A percentile compares a stretch with the other conserved stretches of the same genome.
Conservation (phyloP, 2,113 vertebrate species). For the Erythrocebus patas region DNA sequence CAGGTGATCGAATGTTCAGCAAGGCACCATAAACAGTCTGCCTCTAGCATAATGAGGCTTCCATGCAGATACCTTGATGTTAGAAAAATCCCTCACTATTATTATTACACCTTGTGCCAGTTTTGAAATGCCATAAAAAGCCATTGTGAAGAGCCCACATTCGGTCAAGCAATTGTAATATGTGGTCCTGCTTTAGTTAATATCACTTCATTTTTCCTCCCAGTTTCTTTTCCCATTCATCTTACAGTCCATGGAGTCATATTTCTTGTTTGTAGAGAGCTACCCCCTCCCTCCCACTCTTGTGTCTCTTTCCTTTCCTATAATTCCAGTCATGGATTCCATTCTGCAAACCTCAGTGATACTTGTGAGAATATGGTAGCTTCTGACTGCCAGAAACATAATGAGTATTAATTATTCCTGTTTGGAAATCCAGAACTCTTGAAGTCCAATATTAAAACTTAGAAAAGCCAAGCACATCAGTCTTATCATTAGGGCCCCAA, state of each 20-base stretch:
- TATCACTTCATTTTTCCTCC: background rate
- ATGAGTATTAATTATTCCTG: background rate
- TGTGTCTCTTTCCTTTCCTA: background rate
- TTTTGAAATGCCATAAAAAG: background rate
- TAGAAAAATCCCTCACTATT: background rate
- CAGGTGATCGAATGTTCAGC: background rate
- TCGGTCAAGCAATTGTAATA: background rate
- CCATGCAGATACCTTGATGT: background rate
- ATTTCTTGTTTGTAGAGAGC: background rate
- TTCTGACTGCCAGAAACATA: background rate
- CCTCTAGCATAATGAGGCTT: background rate
- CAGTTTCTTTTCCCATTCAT: background rate
- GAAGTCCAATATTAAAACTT: background rate
- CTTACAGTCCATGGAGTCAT: rapidly evolving
- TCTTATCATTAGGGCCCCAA: background rate
- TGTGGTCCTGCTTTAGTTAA: rapidly evolving
- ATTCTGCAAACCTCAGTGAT: background rate
- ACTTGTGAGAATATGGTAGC: background rate
- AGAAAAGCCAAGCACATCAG: background rate
- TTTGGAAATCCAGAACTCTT: background rate
- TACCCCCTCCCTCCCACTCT: rapidly evolving
- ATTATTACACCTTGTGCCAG: background rate
- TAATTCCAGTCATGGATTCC: background rate
- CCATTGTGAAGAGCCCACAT: background rate
- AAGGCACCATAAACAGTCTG: background rate